Evolutionary conservation across 2,888 invertebrate genomes (phyloP).

Genomic region (Eupsilia transversa): DNA sequence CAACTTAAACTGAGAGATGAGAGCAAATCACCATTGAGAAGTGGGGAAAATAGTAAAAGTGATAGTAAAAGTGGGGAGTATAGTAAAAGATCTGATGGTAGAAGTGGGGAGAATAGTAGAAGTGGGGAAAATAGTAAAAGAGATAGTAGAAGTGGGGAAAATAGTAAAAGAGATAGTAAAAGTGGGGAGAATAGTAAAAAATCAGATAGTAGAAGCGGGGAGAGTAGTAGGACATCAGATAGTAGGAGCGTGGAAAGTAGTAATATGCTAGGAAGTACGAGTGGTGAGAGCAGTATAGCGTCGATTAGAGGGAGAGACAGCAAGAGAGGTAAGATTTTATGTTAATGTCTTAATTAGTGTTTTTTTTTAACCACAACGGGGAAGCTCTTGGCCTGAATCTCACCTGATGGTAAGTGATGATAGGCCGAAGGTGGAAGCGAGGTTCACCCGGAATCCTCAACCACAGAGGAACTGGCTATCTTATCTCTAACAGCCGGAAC

Average conservation of each 20-base stretch:
- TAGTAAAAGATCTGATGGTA: background rate
- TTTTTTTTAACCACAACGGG: too few relatives aligned
- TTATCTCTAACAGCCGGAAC: too few relatives aligned
- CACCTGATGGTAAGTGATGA: too few relatives aligned
- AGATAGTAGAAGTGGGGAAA: background rate
- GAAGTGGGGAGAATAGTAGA: background rate
- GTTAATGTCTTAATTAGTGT: too few relatives aligned
- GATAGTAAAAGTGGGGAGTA: constrained; percentile 1
- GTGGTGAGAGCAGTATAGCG: background rate
- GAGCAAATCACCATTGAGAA: constrained; percentile 13
- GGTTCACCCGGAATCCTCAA: too few relatives aligned
- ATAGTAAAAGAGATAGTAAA: background rate
- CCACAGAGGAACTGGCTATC: too few relatives aligned
- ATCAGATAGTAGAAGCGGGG: too few relatives aligned
- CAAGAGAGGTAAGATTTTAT: constrained; percentile 25
- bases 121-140: background rate
- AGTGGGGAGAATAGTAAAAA: too few relatives aligned
- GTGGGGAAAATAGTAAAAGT: background rate
- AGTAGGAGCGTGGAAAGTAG: background rate
- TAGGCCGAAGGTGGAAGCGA: too few relatives aligned
- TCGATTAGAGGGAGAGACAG: constrained; percentile 2
- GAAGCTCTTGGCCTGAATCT: too few relatives aligned
- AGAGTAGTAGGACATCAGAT: background rate
- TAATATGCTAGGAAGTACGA: background rate
- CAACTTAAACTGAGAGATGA: constrained; percentile 7